phyloP scores from a whole-genome alignment of 2,797 vertebrate species.

The Gymnodraco acuticeps region DNA sequence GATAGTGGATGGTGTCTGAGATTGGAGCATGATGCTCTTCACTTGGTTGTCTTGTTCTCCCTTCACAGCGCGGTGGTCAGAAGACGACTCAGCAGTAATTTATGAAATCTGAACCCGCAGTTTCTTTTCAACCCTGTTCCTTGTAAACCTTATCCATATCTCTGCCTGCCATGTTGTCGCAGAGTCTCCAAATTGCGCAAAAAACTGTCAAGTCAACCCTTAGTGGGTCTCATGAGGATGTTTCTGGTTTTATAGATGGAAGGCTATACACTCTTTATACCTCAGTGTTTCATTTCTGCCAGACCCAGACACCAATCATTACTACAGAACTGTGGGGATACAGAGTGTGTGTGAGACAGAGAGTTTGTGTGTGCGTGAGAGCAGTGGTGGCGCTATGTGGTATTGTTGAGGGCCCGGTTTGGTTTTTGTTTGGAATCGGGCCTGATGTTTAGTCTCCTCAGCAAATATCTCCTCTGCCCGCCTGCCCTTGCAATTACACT shows the following conservation, averaged over 20 bases:
- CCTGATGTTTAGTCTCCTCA: constrained; percentile 84
- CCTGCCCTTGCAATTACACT: constrained; percentile 74
- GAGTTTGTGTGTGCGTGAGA: constrained; percentile 70
- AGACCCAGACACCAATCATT: constrained; percentile 85
- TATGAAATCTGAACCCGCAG: constrained; percentile 60
- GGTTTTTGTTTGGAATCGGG: constrained; percentile 82
- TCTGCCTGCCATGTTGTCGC: constrained; percentile 63
- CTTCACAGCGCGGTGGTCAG: not conserved
- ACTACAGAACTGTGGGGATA: constrained; percentile 81
- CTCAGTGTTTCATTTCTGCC: constrained; percentile 83
- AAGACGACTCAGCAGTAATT: constrained; percentile 39
- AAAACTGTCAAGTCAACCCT: constrained; percentile 72
- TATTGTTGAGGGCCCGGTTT: constrained; percentile 77
- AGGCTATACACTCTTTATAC: constrained; percentile 72
- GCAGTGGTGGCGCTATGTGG: constrained; percentile 84
- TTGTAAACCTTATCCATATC: constrained; percentile 53
- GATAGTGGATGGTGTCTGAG: too few relatives aligned
- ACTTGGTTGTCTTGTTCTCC: too few relatives aligned
- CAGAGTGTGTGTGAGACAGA: constrained; percentile 33
- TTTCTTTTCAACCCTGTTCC: constrained; percentile 58
- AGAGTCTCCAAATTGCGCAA: constrained; percentile 65
- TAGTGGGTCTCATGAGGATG: constrained; percentile 76
- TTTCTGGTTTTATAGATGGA: constrained; percentile 81
- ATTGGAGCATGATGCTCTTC: too few relatives aligned
- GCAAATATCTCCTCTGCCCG: constrained; percentile 80